Evolutionary conservation across 2,888 invertebrate genomes (phyloP), one percentile per base, ranked within the genome.

Genomic region (Drosophila mulleri): DNA sequence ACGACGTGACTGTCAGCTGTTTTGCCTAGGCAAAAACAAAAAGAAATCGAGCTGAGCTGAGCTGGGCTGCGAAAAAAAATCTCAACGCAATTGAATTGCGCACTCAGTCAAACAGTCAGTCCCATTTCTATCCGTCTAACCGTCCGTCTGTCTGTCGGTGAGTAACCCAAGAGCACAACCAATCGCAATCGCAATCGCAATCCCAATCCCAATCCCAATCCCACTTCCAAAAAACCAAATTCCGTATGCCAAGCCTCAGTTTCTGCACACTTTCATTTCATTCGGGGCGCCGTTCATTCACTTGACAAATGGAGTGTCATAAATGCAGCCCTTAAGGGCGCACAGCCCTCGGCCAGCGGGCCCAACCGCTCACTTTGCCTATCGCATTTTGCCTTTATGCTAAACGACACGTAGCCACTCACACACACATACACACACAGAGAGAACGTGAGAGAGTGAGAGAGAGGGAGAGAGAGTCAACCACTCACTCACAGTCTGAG

Each of bases 251-350:
- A 75, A 67, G 65, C 64, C 60, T 63, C 73, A 73, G 67, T 72
- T 78, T 70, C 77, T 77, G 71, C 73, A 80, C 76, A 80, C 72
- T 80, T 80, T 75, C 83, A 73, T 75, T 81, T 75, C 67, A 72
- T 50, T 58, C 71, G 75, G 66, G 75, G 67, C 70, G 71, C 76
- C 78, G 78, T 78, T 78, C 80, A 78, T 79, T 80, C 85, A 80
- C 86, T 77, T 88, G 88, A 89, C 88, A 88, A 88, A 88, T 88
- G 88, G 89, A 86, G 88, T 88, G 89, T 89, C 84, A 84, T 88
- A 89, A 87, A 88, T 88, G 88, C 86, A 88, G 88, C 89, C 89
- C 88, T 88, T 87, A 80, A 89, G 88, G 88, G 88, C 78, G 78
- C 78, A 54, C 78, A 74, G 58, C 71, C 53, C 66, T 56, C 65